Evolutionary conservation across 2,888 invertebrate genomes (phyloP).

Genomic region (Rotaria magnacalcarata): DNA sequence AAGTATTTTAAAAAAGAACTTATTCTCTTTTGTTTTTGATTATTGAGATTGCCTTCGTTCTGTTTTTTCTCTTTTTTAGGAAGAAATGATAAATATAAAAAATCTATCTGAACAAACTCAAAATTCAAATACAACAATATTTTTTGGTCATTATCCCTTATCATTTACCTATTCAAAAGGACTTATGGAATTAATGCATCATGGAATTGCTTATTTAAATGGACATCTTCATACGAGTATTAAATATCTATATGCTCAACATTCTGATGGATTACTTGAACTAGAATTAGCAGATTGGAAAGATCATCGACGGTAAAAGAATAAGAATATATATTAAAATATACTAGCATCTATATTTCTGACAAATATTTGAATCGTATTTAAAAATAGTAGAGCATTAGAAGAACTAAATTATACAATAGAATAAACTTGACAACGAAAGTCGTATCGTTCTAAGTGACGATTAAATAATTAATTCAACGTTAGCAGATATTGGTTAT

Average conservation of each 20-base stretch:
- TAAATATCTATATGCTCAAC: slow-evolving; percentile 75
- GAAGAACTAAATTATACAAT: too few relatives aligned
- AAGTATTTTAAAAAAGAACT: slow-evolving; percentile 50
- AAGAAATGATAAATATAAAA: slow-evolving; percentile 61
- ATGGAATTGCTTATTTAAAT: slow-evolving; percentile 74
- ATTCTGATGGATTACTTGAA: slow-evolving; percentile 76
- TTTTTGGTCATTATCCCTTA: slow-evolving; percentile 87
- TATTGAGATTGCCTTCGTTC: too few relatives aligned
- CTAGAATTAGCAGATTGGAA: slow-evolving; percentile 88
- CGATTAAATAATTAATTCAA: too few relatives aligned
- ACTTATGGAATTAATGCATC: slow-evolving; percentile 49
- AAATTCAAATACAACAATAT: slow-evolving; percentile 65
- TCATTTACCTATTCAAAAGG: slow-evolving; percentile 70
- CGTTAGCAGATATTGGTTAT: too few relatives aligned
- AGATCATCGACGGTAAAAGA: slow-evolving; percentile 71
- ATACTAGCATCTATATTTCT: too few relatives aligned
- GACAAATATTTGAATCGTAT: too few relatives aligned
- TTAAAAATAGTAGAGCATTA: too few relatives aligned
- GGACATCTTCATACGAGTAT: slow-evolving; percentile 82
- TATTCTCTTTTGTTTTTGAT: too few relatives aligned
- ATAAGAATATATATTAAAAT: too few relatives aligned
- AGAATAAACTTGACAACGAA: too few relatives aligned
- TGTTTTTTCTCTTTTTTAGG: slow-evolving; percentile 36
- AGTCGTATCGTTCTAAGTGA: too few relatives aligned
- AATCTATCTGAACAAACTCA: slow-evolving; percentile 59